Percentiles rank a stretch among this genome's conserved stretches.
These are phyloP conservation scores for Phthorimaea operculella DNA, from an alignment of 1,140 invertebrate genomes.

Conservation along the genomic window DNA sequence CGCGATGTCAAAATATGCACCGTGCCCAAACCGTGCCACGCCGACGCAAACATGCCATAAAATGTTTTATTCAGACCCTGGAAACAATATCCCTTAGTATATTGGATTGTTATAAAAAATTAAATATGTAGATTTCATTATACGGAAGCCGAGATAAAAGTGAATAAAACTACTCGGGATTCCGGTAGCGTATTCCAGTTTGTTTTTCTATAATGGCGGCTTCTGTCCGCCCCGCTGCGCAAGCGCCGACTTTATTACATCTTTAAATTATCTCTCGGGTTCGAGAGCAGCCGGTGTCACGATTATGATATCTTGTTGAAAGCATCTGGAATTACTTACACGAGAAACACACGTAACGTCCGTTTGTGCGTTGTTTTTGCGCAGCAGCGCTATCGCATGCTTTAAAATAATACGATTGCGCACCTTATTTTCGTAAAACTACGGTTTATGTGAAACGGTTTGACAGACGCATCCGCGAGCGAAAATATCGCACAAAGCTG, in stretches of 20 bases:
- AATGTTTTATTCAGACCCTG: slow-evolving; percentile 3
- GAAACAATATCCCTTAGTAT: slow-evolving; percentile 3
- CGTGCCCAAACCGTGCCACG: not conserved
- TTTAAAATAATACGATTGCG: no score
- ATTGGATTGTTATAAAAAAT: slow-evolving; percentile 6
- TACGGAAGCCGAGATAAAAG: not conserved
- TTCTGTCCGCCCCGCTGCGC: not conserved
- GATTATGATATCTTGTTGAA: not conserved
- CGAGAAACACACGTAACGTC: no score
- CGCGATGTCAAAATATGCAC: slow-evolving; percentile 4
- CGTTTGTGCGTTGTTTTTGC: no score
- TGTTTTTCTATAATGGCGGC: not conserved
- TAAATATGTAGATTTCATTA: slow-evolving; percentile 5
- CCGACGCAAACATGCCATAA: slow-evolving; percentile 2
- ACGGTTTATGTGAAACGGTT: no score
- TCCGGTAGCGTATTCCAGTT: not conserved
- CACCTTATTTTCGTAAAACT: no score
- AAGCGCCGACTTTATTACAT: not conserved
- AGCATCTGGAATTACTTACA: no score
- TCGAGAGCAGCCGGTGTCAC: not conserved
- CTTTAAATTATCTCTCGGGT: not conserved
- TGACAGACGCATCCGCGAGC: no score
- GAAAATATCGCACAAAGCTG: no score
- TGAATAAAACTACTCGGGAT: not conserved
- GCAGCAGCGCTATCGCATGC: no score